Base-by-base conservation (phyloP, 2,797 vertebrate genomes). In the Mycteria americana region DNA sequence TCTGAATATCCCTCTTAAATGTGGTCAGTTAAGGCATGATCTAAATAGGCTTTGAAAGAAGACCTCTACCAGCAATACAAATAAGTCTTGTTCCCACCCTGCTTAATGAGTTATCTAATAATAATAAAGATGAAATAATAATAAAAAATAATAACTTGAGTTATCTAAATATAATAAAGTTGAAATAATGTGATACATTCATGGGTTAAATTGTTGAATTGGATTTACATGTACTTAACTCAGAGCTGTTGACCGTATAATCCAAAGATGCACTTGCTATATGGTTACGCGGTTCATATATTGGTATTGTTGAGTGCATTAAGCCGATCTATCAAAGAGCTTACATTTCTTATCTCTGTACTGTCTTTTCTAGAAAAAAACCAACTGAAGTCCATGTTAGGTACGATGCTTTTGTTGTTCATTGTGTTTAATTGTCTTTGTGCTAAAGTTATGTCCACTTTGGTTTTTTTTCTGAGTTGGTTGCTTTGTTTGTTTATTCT, bases 221-320 rank as follows among this genome's bases (percentile, higher is more conserved):
- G 28, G n/a, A 14, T 45, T 68, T n/a, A 53, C 22, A 22, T 25
- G 27, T 19, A 31, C 18, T 73, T 41, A 43, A 43, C 22, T 21
- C 23, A 39, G 54, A 54, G 62, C 28, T 53, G 46, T 9, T 46
- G 25, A 24, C 23, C 16, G 11, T 13, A 10, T 45, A 53, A 53
- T 16, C 54, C 41, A 48, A 39, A 27, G 56, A 25, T 9, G 19
- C 6, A 4, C 23, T 35, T 30, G 23, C 37, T 28, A 7, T n/a
- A 37, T 4, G 39, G 33, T 73, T 45, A 15, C 31, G 45, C 1
- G 1, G 10, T 56, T 63, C 7, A 0, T 23, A 6, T 50, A 6
- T 14, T 31, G 23, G 15, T 31, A 8, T 14, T 70, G 13, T 18
- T 39, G 37, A 39, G 24, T 22, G 17, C 7, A 4, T 68, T 23